Base-by-base conservation (phyloP, 2,797 vertebrate genomes). In the Falco concolor region DNA sequence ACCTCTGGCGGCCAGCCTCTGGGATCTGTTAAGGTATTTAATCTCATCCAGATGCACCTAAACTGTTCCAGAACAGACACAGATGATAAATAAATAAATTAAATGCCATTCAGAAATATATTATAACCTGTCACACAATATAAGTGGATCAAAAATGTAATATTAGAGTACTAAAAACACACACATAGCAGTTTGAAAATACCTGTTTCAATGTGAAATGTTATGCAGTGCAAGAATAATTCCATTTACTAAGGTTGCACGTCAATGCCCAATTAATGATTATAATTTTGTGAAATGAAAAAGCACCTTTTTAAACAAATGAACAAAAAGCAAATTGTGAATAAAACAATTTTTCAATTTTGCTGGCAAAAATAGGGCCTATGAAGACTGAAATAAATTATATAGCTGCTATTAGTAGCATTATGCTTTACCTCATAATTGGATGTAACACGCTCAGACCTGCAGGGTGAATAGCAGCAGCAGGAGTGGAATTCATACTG, bases 271-370 rank as follows among this genome's bases (percentile, higher is more conserved):
- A 98, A 98, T 98, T 97, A 97, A 98, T 98, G 93, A 98, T 98
- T 97, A 97, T 97, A 97, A 98, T 97, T 97, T 97, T 90, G 97
- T 91, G 94, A 97, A 97, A 98, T 94, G 91, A 96, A 97, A 98
- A 96, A 97, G 92, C 95, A 97, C 96, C 97, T 97, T 96, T 94
- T 96, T 88, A 91, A 96, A 96, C 95, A 97, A 97, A 96, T 80
- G 96, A 98, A 97, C 97, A 97, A 97, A 98, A 98, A 98, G 96
- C 63, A 97, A 97, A 96, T 97, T 96, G 97, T 97, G 97, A 98
- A 97, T 97, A 98, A 98, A 98, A 98, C 96, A 98, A 98, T 96
- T 98, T 98, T 98, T 98, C 98, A 98, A 98, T 98, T 98, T 98
- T 95, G 87, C 82, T 97, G 93, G 97, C 97, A 97, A 97, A 97